These are phyloP conservation scores for Dichetophora obliterata DNA, from an alignment of 2,888 invertebrate species.

Conservation along the genomic window DNA sequence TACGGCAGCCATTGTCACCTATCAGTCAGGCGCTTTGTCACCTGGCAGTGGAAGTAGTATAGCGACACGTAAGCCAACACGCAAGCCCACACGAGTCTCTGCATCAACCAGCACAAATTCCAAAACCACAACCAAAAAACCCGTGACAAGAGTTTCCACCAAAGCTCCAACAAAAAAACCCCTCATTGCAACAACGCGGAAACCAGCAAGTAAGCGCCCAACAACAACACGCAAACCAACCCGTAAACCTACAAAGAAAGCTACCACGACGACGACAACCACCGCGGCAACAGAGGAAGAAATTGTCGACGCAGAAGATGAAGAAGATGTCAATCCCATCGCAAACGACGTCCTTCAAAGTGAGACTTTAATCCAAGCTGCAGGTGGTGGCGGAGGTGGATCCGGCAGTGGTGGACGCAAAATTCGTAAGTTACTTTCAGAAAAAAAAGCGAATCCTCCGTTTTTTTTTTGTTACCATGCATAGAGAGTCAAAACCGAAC, in stretches of 20 bases:
- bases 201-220: slow-evolving; percentile 58
- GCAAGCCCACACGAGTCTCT: slow-evolving; percentile 62
- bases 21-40: slow-evolving; percentile 47
- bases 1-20: slow-evolving; percentile 55
- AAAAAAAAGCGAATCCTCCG: slow-evolving; percentile 11
- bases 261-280: slow-evolving; percentile 65
- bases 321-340: slow-evolving; percentile 62
- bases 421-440: slow-evolving; percentile 65
- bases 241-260: slow-evolving; percentile 52
- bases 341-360: slow-evolving; percentile 63
- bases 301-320: slow-evolving; percentile 63
- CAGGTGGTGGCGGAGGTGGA: slow-evolving; percentile 51
- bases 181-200: slow-evolving; percentile 57
- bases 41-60: slow-evolving; percentile 49
- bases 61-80: slow-evolving; percentile 60
- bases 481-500: slow-evolving; percentile 57
- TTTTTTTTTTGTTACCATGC: slow-evolving; percentile 47
- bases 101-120: slow-evolving; percentile 55
- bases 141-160: slow-evolving; percentile 54
- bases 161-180: slow-evolving; percentile 59
- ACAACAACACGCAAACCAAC: slow-evolving; percentile 64
- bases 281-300: slow-evolving; percentile 61
- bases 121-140: slow-evolving; percentile 59
- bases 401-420: slow-evolving; percentile 56
- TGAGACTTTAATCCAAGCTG: slow-evolving; percentile 52